Evolutionary conservation across 2,888 invertebrate genomes (phyloP).

Genomic region (Acrobasis consociella): DNA sequence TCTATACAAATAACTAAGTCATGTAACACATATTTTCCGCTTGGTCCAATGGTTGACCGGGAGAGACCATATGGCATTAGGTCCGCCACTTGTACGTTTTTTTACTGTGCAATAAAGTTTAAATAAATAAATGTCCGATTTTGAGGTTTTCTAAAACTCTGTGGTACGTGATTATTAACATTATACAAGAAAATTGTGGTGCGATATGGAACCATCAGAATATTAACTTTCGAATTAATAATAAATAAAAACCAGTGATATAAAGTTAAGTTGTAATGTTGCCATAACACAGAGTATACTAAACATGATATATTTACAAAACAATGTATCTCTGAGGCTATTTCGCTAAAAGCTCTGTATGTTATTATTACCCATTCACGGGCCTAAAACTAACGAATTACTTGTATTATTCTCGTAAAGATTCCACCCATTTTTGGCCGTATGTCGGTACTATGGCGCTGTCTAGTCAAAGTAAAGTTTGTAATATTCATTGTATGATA

Average conservation of each 20-base stretch:
- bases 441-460: slow-evolving; percentile 75
- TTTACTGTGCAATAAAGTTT: too few species aligned
- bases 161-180: not conserved
- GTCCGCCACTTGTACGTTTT: too few species aligned
- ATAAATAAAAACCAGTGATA: slow-evolving; percentile 11
- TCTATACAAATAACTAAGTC: too few species aligned
- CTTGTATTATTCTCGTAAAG: slow-evolving; percentile 50
- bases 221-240: not conserved
- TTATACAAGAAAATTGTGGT: not conserved
- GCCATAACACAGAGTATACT: slow-evolving; percentile 19
- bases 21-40: too few species aligned
- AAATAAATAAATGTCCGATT: too few species aligned
- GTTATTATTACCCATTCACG: slow-evolving; percentile 40
- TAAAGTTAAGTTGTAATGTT: slow-evolving; percentile 12
- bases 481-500: slow-evolving; percentile 73
- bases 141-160: too few species aligned
- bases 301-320: slow-evolving; percentile 13
- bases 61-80: too few species aligned
- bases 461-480: slow-evolving; percentile 79
- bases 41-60: too few species aligned
- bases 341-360: slow-evolving; percentile 55
- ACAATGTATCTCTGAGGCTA: slow-evolving; percentile 22
- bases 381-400: slow-evolving; percentile 60
- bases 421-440: slow-evolving; percentile 62
- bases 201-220: not conserved